Evolutionary conservation across 2,888 invertebrate species (phyloP), one percentile per base, ranked within the genome.

Genomic region (Nomada lathburiana): DNA sequence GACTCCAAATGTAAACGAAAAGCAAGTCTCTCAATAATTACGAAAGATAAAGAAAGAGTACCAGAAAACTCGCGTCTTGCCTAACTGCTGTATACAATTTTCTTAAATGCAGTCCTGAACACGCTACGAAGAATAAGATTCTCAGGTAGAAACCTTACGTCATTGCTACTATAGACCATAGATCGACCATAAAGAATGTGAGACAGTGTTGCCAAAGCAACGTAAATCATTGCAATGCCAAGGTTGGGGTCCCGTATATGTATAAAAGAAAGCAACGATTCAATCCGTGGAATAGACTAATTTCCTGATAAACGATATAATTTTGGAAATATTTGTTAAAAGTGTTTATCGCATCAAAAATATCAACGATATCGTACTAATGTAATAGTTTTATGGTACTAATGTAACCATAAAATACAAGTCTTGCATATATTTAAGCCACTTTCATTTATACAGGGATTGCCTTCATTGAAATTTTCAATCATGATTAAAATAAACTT

Each of bases 131-230:
- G 90, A 92, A 92, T 91, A 90, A 90, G 91, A 91, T 91, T 87
- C 91, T 89, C 92, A 93, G 93, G 92, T 93, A 93, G 91, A 89
- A 89, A 91, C 88, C 91, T 93, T 93, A 93, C 92, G 91, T 93
- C 93, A 92, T 91, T 92, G 89, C 89, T 88, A 90, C 90, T 89
- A 90, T 88, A 88, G 79, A 77, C 85, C 78, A 77, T 75, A 76
- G 64, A 86, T 77, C 86, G 89, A 91, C 89, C 90, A 88, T 91
- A 90, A 92, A 92, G 93, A 92, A 93, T 93, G 92, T 86, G 86
- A 88, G 89, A 89, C 91, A 89, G 89, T 89, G 91, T 90, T 90
- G 91, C 89, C 90, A 89, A 83, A 85, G 83, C 87, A 76, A 44
- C 72, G 82, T 87, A 86, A 88, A 87, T 89, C 85, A 87, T 86